Evolutionary conservation across 2,888 invertebrate species (phyloP).

Genomic region (Synergus umbraculus): DNA sequence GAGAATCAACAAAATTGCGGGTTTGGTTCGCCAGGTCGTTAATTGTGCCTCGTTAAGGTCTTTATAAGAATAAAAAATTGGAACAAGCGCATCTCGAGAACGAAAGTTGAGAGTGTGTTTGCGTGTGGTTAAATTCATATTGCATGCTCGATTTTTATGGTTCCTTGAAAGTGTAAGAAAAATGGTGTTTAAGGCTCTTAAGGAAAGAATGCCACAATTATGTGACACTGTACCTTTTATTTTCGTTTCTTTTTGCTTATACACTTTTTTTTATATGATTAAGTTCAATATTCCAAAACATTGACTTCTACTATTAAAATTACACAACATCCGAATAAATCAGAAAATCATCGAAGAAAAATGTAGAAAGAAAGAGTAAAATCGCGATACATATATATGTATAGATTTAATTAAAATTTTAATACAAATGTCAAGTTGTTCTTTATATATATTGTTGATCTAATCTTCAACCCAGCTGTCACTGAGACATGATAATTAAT

Average conservation of each 20-base stretch:
- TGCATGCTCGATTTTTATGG: not conserved
- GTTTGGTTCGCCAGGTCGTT: not conserved
- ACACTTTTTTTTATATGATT: too few relatives aligned
- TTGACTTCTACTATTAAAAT: too few relatives aligned
- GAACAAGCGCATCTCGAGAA: not conserved
- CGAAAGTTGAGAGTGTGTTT: not conserved
- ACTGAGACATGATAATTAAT: conserved; percentile 44
- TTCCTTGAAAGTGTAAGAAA: not conserved
- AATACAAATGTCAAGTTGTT: conserved; percentile 33
- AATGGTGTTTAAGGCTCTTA: not conserved
- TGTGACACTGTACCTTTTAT: not conserved
- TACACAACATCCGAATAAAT: not conserved
- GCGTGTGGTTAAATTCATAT: not conserved
- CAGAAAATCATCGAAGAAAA: conserved; percentile 4
- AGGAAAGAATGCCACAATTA: not conserved
- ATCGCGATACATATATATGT: not conserved
- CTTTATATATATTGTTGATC: conserved; percentile 18
- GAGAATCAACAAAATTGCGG: not conserved
- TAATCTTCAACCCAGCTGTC: conserved; percentile 30
- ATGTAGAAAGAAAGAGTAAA: not conserved
- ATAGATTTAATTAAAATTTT: conserved; percentile 41
- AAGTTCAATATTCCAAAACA: too few relatives aligned
- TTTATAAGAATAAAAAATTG: not conserved
- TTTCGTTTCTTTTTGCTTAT: too few relatives aligned
- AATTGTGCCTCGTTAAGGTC: not conserved